Base-by-base conservation (phyloP, 2,888 invertebrate genomes). In the Neoascia interrupta region DNA sequence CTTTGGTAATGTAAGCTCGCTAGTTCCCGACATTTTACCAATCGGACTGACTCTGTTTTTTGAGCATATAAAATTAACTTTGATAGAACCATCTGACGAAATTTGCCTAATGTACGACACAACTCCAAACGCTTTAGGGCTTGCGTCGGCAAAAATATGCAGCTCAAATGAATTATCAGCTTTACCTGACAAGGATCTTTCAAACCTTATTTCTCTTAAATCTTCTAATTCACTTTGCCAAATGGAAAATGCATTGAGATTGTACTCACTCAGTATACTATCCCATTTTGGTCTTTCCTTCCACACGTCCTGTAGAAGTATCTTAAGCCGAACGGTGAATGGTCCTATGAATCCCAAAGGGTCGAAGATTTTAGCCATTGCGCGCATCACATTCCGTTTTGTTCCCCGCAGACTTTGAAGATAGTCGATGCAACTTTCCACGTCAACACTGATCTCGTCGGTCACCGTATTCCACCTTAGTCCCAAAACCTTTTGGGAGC, bases 401-500 rank as follows among this genome's bases (percentile, higher is more conserved):
- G 31, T 58, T 13, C 56, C 39, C 26, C 56, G 6, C 10, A 56
- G 18, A 5, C 39, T 39, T 28, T 28, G 28, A 4, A 63, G 28
- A 41, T 70, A 69, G 3, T 56, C 56, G 8, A 56, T 16, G 5
- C 5, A 26, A n/a, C 39, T 6, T 6, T 11, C 16, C 21, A 36
- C 1, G 23, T 56, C 39, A n/a, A 56, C 39, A n/a, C 41, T 10
- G 10, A 39, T 39, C 15, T 56, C 18, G 45, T 73, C 66, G 13
- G 43, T 60, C 0, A 19, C 16, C 11, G 31, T 74, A 5, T 43
- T 41, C 72, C 79, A 74, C 6, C 45, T 74, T 26, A 79, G 18
- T 1, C 79, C 81, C 6, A 79, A 36, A 1, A 72, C 43, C 34
- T 81, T 80, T 47, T 70, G 63, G n/a, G n/a, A n/a, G 1, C 11